Conservation (phyloP, 2,113 vertebrate species). For the Chlorocebus sabaeus region DNA sequence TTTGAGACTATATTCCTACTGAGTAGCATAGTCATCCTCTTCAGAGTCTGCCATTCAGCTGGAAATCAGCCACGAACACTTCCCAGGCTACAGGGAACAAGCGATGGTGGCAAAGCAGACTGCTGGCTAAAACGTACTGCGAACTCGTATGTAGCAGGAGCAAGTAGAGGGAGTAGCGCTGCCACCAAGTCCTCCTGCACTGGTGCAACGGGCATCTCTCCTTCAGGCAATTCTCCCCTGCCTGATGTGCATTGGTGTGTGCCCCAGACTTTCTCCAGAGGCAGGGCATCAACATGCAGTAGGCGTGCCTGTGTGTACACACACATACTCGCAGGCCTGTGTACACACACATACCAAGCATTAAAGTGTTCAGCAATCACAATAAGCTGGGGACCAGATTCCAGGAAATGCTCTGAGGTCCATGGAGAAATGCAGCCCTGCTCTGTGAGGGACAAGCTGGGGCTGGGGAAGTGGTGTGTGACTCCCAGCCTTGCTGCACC, state of each 20-base stretch:
- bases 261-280: neutral
- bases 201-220: too few relatives aligned
- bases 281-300: neutral
- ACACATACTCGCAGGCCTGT: neutral
- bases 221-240: too few relatives aligned
- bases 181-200: too few relatives aligned
- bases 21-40: neutral
- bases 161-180: neutral
- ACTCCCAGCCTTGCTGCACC: neutral
- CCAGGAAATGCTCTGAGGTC: neutral
- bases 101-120: neutral
- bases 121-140: neutral
- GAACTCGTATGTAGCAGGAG: neutral
- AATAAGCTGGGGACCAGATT: neutral
- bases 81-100: neutral
- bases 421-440: neutral
- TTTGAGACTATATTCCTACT: neutral
- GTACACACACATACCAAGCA: neutral
- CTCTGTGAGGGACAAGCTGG: neutral
- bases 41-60: neutral
- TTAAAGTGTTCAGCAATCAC: neutral
- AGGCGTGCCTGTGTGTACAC: neutral
- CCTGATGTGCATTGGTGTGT: too few relatives aligned
- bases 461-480: neutral
- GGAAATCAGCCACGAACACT: neutral